Evolutionary conservation across 2,888 invertebrate genomes (phyloP), one percentile per base, ranked within the genome.

Genomic region (Aricia artaxerxes): DNA sequence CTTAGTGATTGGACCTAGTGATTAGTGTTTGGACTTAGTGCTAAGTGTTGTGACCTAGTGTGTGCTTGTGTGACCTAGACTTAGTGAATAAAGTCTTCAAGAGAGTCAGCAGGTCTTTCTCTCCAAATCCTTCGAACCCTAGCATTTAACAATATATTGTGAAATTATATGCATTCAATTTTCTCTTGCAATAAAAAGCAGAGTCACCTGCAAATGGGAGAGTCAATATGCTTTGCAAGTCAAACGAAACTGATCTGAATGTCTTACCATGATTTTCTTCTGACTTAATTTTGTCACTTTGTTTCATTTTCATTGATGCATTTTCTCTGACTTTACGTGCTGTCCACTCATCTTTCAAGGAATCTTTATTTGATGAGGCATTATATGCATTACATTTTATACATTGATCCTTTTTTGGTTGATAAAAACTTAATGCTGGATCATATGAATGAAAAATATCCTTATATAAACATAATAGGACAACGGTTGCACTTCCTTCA

Each of bases 151-250:
- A 24, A 24, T 24, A 24, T 24, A 69, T n/a, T 31, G 69, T 69
- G 35, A 69, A 69, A 69, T 69, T 69, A 35, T 9, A 69, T 24
- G 24, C 69, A 69, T 69, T 69, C 69, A 69, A 69, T 69, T 69
- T 69, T 69, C n/a, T 69, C 69, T 69, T 31, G 24, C n/a, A 69
- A 31, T 69, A 16, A 69, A 69, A n/a, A 35, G 31, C 53, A 53
- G 53, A 69, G 69, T 69, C 69, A 69, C 69, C 69, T 69, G 69
- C 69, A 69, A 69, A 69, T 69, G 69, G 69, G 9, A 69, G 69
- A 69, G n/a, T n/a, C 35, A 69, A 69, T 69, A 69, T 69, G 35
- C 69, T 69, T 69, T 35, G 69, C 35, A 69, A 69, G 69, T 69
- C 24, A 69, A 69, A 69, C 35, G 7, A 69, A 69, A 69, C 35